A percentile compares a stretch with the other conserved stretches of the same genome.
These are phyloP conservation scores for Troglohyphantes excavatus DNA, from an alignment of 2,888 invertebrate genomes.

Conservation along the genomic window DNA sequence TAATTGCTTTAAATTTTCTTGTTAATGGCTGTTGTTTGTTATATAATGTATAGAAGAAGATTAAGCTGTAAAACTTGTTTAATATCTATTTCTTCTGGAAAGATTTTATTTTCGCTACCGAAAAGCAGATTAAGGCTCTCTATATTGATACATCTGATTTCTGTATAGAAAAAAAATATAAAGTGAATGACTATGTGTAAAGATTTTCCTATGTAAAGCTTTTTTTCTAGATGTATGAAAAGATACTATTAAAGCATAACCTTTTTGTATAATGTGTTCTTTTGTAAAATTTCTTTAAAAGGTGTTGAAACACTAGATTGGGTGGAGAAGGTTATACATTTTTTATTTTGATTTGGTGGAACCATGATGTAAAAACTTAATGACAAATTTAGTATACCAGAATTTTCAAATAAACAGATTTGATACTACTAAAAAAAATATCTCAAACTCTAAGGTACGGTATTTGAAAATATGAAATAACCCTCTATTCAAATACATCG, in stretches of 20 bases:
- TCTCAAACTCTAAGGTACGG: too few relatives aligned
- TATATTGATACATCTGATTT: not conserved
- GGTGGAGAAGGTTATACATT: too few relatives aligned
- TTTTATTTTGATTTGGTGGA: too few relatives aligned
- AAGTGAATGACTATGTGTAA: not conserved
- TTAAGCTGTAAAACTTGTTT: constrained; percentile 12
- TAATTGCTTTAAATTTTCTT: not conserved
- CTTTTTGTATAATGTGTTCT: not conserved
- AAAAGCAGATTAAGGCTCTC: not conserved
- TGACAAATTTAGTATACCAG: too few relatives aligned
- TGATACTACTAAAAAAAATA: too few relatives aligned
- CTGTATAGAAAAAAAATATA: constrained; percentile 8
- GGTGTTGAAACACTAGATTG: too few relatives aligned
- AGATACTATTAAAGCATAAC: constrained; percentile 13
- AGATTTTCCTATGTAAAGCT: not conserved
- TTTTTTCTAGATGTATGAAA: constrained; percentile 21
- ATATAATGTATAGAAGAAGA: constrained; percentile 25
- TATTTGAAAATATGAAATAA: too few relatives aligned
- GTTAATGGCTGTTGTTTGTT: not conserved
- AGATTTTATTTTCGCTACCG: constrained; percentile 7
- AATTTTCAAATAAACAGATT: too few relatives aligned
- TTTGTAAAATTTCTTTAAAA: too few relatives aligned
- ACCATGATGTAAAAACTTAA: too few relatives aligned
- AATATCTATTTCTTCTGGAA: not conserved
- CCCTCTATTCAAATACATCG: too few relatives aligned